Percentiles rank a stretch among this genome's conserved stretches.
phyloP scores from a whole-genome alignment of 2,113 vertebrate species.

The Stigmatopora argus region DNA sequence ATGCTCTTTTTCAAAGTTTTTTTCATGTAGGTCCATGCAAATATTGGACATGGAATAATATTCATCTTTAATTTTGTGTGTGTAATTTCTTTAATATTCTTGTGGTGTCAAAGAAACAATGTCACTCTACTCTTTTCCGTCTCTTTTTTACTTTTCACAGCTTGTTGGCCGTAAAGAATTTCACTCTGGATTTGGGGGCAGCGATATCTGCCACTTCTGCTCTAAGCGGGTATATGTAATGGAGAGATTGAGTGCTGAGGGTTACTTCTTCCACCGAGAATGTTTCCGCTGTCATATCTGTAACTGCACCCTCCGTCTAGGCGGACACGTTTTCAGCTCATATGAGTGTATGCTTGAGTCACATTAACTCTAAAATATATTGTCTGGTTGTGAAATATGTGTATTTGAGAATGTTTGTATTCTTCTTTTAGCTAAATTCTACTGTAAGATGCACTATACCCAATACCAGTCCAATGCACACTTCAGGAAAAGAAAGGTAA shows the following conservation, averaged over 20 bases:
- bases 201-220: constrained; percentile 89
- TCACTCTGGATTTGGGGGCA: constrained; percentile 78
- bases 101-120: neutral
- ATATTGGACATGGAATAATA: neutral
- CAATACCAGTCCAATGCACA: constrained; percentile 70
- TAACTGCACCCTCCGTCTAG: constrained; percentile 78
- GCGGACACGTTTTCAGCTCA: constrained; percentile 80
- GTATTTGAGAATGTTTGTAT: constrained; percentile 8
- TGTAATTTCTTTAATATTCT: neutral
- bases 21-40: neutral
- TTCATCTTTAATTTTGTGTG: neutral
- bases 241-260: constrained; percentile 89
- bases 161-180: constrained; percentile 72
- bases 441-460: constrained; percentile 88
- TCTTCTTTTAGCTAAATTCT: constrained; percentile 81
- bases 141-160: constrained; percentile 57
- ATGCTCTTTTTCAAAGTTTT: neutral
- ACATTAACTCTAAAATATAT: neutral
- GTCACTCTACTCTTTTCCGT: neutral
- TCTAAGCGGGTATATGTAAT: constrained; percentile 89
- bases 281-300: constrained; percentile 91
- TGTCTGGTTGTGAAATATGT: neutral
- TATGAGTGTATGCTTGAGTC: constrained; percentile 53
- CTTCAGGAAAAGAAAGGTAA: constrained; percentile 56
- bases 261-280: constrained; percentile 90